A percentile compares a stretch with the other conserved stretches of the same genome.
Evolutionary conservation across 2,888 invertebrate species (phyloP).

Genomic region (Clepsis dumicolana): DNA sequence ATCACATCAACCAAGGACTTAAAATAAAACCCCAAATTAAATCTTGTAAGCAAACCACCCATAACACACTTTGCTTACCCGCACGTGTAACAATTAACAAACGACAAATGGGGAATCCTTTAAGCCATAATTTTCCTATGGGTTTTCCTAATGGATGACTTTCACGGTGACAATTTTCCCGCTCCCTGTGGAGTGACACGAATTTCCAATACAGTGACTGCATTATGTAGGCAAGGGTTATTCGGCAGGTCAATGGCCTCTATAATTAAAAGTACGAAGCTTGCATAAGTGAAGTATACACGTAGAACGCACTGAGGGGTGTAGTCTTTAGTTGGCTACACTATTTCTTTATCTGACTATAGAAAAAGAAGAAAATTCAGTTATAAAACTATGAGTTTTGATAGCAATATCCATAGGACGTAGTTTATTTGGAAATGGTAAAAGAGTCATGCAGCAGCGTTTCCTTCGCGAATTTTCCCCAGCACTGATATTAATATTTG

Average conservation of each 20-base stretch:
- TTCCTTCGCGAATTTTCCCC: constrained; percentile 1
- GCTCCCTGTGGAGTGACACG: constrained; percentile 61
- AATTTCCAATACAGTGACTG: constrained; percentile 73
- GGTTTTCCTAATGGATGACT: constrained; percentile 74
- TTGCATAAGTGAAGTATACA: constrained; percentile 11
- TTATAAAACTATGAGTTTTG: too few species aligned
- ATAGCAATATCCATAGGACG: too few species aligned
- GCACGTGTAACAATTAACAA: constrained; percentile 60
- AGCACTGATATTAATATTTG: constrained; percentile 40
- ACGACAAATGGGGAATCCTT: constrained; percentile 67
- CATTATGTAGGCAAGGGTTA: constrained; percentile 52
- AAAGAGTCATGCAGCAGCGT: too few species aligned
- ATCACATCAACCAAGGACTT: neutral
- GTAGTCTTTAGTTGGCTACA: neutral
- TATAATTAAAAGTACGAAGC: constrained; percentile 25
- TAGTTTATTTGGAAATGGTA: too few species aligned
- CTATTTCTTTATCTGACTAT: constrained; percentile 9
- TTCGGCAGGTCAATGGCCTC: constrained; percentile 49
- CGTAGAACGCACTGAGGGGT: too few species aligned
- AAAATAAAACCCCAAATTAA: constrained; percentile 33
- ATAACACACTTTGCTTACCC: constrained; percentile 44
- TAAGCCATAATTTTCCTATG: constrained; percentile 63
- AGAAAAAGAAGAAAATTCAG: too few species aligned
- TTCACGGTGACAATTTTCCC: constrained; percentile 65
- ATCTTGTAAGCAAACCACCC: constrained; percentile 25